Base-by-base conservation (phyloP, 35 echinoderm and acorn worm species). In the Ophiothrix spiculata region DNA sequence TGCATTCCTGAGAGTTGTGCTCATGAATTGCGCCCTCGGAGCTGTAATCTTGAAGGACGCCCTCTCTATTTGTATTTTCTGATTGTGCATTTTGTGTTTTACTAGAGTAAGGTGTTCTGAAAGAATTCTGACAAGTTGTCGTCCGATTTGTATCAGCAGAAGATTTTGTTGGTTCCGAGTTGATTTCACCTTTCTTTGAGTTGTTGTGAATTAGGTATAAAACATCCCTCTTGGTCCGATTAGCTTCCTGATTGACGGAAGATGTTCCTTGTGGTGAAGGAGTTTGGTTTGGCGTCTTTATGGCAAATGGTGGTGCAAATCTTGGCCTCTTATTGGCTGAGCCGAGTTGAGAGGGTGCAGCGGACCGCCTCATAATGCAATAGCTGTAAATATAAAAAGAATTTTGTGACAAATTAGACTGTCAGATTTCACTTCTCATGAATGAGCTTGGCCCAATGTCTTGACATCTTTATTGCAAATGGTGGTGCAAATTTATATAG, bases 331-430 rank as follows among this genome's bases (percentile, higher is more conserved):
- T 94, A 21, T 42, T 54, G 32, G 91, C 86, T 12, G 64, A 87
- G 46, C 88, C 91, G 45, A 87, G 83, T 40, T 98, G 88, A 29
- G 96, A 99, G 83, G 96, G 92, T 31, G 96, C 92, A 10, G 89
- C 96, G 8, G 96, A 99, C 31, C 96, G 84, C 36, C 96, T 91
- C 96, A 99, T 99, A n/a, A n/a, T n/a, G n/a, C n/a, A n/a, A 97
- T 97, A 46, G 21, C 34, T 33, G 56, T 13, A 60, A 15, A 15
- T n/a, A 15, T n/a, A 15, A 60, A 13, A n/a, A 60, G n/a, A n/a
- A 60, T 13, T 60, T n/a, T 15, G n/a, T 60, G 13, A n/a, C n/a
- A n/a, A 60, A 60, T 15, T 15, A n/a, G n/a, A n/a, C n/a, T n/a
- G n/a, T n/a, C n/a, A n/a, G n/a, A n/a, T n/a, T n/a, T n/a, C n/a